These are phyloP conservation scores for Nerophis ophidion DNA, from an alignment of 2,113 vertebrate species.

Conservation along the genomic window DNA sequence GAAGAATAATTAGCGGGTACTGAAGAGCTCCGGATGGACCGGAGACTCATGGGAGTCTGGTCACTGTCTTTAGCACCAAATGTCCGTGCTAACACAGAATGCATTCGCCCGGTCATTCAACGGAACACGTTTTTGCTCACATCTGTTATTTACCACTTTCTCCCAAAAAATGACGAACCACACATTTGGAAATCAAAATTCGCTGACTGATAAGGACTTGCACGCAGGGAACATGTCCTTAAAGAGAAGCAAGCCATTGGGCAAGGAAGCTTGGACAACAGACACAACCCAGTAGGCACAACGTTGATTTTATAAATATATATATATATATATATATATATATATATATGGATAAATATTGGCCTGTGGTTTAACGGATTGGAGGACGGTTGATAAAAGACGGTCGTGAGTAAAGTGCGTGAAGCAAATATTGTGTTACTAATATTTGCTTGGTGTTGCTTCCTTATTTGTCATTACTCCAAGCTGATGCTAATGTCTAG, in stretches of 20 bases:
- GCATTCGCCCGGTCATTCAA: slow-evolving; percentile 23
- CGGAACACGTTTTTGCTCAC: slow-evolving; percentile 28
- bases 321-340: too few relatives aligned
- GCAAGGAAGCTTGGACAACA: too few relatives aligned
- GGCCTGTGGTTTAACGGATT: too few relatives aligned
- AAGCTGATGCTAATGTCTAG: too few relatives aligned
- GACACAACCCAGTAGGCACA: too few relatives aligned
- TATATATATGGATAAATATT: too few relatives aligned
- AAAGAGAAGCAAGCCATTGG: slow-evolving; percentile 10
- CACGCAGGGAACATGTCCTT: slow-evolving; percentile 7
- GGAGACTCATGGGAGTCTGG: slow-evolving; percentile 50
- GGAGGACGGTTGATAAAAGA: too few relatives aligned
- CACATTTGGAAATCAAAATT: slow-evolving; percentile 11
- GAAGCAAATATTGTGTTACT: too few relatives aligned
- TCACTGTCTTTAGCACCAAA: slow-evolving; percentile 61
- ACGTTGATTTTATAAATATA: too few relatives aligned
- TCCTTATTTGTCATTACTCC: too few relatives aligned
- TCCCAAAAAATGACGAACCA: slow-evolving; percentile 12
- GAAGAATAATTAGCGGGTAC: slow-evolving; percentile 69
- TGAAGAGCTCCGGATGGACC: slow-evolving; percentile 52
- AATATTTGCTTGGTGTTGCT: too few relatives aligned
- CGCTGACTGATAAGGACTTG: slow-evolving; percentile 17
- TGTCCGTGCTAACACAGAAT: slow-evolving; percentile 63
- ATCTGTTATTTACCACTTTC: slow-evolving; percentile 20
- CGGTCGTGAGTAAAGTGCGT: too few relatives aligned